phyloP scores from a whole-genome alignment of 2,888 invertebrate genomes.

The Metallyticus violacea region DNA sequence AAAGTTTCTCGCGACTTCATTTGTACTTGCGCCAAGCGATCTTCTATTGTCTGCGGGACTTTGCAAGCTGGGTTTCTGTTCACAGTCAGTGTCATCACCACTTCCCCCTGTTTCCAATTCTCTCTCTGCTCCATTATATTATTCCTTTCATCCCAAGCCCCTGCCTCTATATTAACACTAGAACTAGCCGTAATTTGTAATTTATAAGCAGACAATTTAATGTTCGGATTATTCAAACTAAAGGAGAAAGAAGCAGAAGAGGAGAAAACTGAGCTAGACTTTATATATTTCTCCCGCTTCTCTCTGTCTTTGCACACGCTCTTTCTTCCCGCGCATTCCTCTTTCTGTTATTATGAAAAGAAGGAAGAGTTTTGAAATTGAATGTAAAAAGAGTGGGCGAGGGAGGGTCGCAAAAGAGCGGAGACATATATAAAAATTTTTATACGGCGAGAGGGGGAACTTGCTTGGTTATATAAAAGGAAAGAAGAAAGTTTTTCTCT shows the following conservation, averaged over 20 bases:
- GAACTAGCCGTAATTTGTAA: slow-evolving; percentile 31
- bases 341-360: slow-evolving; percentile 5
- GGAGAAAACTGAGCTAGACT: neutral
- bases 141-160: neutral
- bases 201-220: slow-evolving; percentile 35
- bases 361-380: neutral
- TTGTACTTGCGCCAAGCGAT: neutral
- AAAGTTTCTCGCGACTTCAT: neutral
- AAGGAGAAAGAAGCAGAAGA: slow-evolving; percentile 2
- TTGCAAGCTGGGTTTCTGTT: neutral
- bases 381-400: neutral
- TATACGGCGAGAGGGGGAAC: neutral
- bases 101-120: too few relatives aligned
- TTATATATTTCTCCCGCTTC: slow-evolving; percentile 18
- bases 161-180: slow-evolving; percentile 12
- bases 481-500: slow-evolving; percentile 7
- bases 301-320: neutral
- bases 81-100: neutral
- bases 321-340: neutral
- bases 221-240: slow-evolving; percentile 33
- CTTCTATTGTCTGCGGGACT: neutral
- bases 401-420: slow-evolving; percentile 9
- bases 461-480: neutral
- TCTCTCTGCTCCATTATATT: neutral
- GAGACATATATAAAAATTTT: slow-evolving; percentile 14